Conservation (phyloP, 1,140 invertebrate species). For the Drosophila nasuta region DNA sequence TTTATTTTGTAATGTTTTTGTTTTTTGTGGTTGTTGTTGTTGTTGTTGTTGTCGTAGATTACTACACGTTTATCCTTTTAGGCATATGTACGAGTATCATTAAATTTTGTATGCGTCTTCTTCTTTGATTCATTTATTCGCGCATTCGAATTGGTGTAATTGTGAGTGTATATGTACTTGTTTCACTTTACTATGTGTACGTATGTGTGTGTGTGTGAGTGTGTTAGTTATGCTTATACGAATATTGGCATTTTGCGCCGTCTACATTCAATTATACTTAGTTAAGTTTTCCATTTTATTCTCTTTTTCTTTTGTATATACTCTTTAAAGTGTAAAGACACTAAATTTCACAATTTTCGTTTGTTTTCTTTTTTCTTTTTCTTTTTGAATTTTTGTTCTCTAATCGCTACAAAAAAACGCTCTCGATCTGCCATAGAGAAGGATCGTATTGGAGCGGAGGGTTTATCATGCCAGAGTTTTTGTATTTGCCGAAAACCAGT, state of each 20-base stretch:
- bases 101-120: constrained; percentile 44
- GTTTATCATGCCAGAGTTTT: constrained; percentile 7
- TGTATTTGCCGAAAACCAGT: constrained; percentile 15
- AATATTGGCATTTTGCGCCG: constrained; percentile 29
- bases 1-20: constrained; percentile 73
- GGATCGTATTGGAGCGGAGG: constrained; percentile 13
- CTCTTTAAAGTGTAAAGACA: constrained; percentile 83
- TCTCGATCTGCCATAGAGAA: constrained; percentile 2
- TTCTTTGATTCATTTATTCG: constrained; percentile 32
- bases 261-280: constrained; percentile 54
- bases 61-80: constrained; percentile 82
- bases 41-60: constrained; percentile 92
- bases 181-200: not conserved
- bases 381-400: constrained; percentile 50
- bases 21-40: constrained; percentile 49
- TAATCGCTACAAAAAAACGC: constrained; percentile 60
- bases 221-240: constrained; percentile 45
- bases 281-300: constrained; percentile 52
- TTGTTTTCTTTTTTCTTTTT: constrained; percentile 52
- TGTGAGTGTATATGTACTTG: constrained; percentile 35
- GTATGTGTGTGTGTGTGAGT: constrained; percentile 26
- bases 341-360: constrained; percentile 83
- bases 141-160: constrained; percentile 31
- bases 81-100: constrained; percentile 73
- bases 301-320: constrained; percentile 64